Evolutionary conservation across 1,140 invertebrate species (phyloP), one percentile per base, ranked within the genome.

Genomic region (Cataglyphis hispanica): DNA sequence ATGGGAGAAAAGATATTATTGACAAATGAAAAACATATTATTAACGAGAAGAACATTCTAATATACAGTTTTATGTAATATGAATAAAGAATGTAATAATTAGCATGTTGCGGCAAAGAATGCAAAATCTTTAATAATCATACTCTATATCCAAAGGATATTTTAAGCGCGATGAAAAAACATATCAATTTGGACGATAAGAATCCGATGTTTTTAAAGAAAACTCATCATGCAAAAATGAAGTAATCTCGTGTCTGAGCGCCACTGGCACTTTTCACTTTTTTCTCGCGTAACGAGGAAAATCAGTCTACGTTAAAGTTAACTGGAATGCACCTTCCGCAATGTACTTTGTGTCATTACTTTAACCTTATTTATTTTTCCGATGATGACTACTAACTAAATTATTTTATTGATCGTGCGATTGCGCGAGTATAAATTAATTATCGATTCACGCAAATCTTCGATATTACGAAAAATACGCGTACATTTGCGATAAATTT

Each of bases 221-320:
- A 31, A 81, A 37, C 34, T 81, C 43, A 1, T 27, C 13, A 31
- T 53, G 53, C 78, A 40, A 60, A 72, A 83, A 83, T 83, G 78
- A 60, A 72, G 78, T 27, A 83, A 83, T 83, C 53, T 60, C n/a
- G 25, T 76, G 56, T 16, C 34, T 25, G 46, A 19, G 77, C 25
- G 25, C 34, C 34, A 19, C 63, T 34, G 46, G 10, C 16, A 27
- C 7, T 22, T 16, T 43, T 83, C 37, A 10, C 43, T 70, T 72
- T 72, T 58, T 22, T n/a, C 16, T 60, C 67, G 53, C 34, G 66
- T 37, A 43, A 43, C 34, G 13, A 27, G 34, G n/a, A 77, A 78
- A 72, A 72, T 81, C 53, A 61, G 25, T 70, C 53, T 81, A 60
- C 66, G 13, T 13, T 43, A 60, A 72, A 72, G 53, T 34, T 83